Base-by-base conservation (phyloP, 2,888 invertebrate species). In the Cryptus viduatorius region DNA sequence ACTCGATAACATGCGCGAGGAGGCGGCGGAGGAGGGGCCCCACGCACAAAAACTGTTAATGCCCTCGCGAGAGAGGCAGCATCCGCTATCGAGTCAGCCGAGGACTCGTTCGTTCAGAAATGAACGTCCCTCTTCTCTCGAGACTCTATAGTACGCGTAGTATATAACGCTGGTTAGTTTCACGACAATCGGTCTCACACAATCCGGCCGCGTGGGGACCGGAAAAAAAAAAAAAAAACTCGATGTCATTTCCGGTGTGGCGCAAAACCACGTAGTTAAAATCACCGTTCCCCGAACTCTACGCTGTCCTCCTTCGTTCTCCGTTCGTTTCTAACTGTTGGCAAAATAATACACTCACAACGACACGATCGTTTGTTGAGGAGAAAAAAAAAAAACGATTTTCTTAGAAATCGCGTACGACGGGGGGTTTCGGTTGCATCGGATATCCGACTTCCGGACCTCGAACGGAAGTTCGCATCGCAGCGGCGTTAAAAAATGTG, bases 1-100 rank as follows among this genome's bases (percentile, higher is more conserved):
- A 83, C 59, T 87, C 79, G 85, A 82, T 87, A 87, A 83, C 83
- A 83, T 82, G 84, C 85, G 77, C 53, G 67, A 48, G 67, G 3
- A 12, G 44, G 29, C 3, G 37, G 46, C 46, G 79, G 56, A 31
- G 73, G 46, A 73, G 53, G 81, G 78, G 83, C 82, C 76, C 84
- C 82, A 85, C 86, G 86, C 83, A 89, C 86, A 87, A 87, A 89
- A 88, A 87, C 87, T 87, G 86, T 86, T 86, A 86, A 87, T 87
- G 84, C 89, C 84, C 86, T 86, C 78, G 76, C 85, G 82, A 87
- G 83, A 79, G 59, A 69, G 61, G 53, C 85, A 86, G 87, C 87
- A 88, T 87, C 87, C 88, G 89, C 86, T 87, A 85, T 86, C 86
- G 83, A 86, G 86, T 83, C 81, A 84, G 87, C 83, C 79, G 83